phyloP scores from a whole-genome alignment of 35 echinoderm and acorn worm genomes.

The Ophioderma brevispina region DNA sequence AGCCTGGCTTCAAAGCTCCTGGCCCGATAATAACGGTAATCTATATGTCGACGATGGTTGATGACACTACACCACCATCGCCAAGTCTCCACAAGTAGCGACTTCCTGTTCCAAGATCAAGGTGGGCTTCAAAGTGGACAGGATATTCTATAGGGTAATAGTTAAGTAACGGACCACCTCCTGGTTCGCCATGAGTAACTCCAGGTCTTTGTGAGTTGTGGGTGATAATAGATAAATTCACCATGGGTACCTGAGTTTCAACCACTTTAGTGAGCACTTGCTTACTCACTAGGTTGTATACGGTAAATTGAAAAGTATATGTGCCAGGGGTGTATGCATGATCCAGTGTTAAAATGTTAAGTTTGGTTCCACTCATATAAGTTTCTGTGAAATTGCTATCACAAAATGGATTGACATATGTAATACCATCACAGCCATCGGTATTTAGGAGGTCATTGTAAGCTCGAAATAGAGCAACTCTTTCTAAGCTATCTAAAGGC shows the following conservation, averaged over 20 bases:
- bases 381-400: neutral
- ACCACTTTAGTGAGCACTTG: conserved; percentile 47
- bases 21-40: conserved; percentile 43
- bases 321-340: conserved; percentile 36
- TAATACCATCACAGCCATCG: neutral
- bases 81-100: conserved; percentile 60
- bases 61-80: conserved; percentile 17
- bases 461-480: neutral
- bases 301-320: conserved; percentile 20
- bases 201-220: conserved; percentile 15
- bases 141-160: conserved; percentile 67
- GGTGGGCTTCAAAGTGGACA: conserved; percentile 27
- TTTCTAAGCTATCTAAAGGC: neutral
- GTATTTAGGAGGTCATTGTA: neutral
- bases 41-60: neutral
- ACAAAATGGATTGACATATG: neutral
- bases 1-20: conserved; percentile 14
- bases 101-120: conserved; percentile 55
- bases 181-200: neutral
- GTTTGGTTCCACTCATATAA: neutral
- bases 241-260: conserved; percentile 67
- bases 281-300: conserved; percentile 62
- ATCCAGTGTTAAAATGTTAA: neutral
- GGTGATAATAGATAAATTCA: neutral
- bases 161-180: conserved; percentile 29